Conservation (phyloP, 2,888 invertebrate species). For the Drosophila mayaguana region DNA sequence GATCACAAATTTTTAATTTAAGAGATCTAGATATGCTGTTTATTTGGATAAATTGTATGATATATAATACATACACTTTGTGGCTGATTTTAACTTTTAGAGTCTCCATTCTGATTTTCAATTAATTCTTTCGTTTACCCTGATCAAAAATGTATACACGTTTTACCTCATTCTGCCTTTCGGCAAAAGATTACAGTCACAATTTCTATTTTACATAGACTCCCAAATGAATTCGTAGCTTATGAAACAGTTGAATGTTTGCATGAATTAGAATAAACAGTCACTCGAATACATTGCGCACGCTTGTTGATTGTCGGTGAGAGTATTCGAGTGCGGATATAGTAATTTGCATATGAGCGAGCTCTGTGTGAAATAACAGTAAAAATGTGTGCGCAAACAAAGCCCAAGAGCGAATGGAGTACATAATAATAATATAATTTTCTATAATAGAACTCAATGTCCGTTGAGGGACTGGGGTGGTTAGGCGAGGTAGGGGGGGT, state of each 20-base stretch:
- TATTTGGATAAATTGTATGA: too few species aligned
- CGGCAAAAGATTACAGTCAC: not conserved
- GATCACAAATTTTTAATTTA: too few species aligned
- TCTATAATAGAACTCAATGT: slow-evolving; percentile 74
- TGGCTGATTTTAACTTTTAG: too few species aligned
- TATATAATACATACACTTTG: too few species aligned
- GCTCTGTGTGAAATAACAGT: slow-evolving; percentile 60
- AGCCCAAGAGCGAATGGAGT: slow-evolving; percentile 57
- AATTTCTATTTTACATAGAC: not conserved
- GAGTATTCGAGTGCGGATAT: slow-evolving; percentile 22
- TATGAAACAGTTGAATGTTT: not conserved
- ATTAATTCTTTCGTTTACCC: too few species aligned
- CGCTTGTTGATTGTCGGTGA: not conserved
- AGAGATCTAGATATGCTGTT: too few species aligned
- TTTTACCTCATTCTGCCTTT: not conserved
- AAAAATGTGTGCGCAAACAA: slow-evolving; percentile 64
- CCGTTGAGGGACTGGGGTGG: not conserved
- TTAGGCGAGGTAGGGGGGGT: not conserved
- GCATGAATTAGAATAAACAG: not conserved
- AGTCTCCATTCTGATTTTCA: too few species aligned
- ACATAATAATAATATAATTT: slow-evolving; percentile 81
- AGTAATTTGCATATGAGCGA: slow-evolving; percentile 38
- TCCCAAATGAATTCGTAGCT: not conserved
- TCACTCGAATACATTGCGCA: slow-evolving; percentile 6
- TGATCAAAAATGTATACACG: not conserved